Conservation (phyloP, 2,113 vertebrate species). For the Himantopus leucocephalus region DNA sequence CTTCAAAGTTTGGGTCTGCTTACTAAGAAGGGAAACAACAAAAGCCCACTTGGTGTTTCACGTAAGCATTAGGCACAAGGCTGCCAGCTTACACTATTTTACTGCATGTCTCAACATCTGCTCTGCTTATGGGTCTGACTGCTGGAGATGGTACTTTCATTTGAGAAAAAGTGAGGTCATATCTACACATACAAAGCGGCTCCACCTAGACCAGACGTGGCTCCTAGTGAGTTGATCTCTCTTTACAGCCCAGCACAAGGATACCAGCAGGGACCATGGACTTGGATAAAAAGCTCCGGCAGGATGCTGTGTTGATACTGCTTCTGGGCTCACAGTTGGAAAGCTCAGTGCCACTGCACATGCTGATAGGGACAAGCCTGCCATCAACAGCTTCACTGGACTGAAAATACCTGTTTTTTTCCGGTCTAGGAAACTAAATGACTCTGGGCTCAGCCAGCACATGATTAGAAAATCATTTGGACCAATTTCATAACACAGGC, state of each 20-base stretch:
- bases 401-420: neutral
- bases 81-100: neutral
- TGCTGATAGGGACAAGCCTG: neutral
- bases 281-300: fast-evolving
- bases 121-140: neutral
- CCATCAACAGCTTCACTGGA: neutral
- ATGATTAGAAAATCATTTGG: neutral
- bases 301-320: neutral
- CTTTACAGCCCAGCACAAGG: neutral
- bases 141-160: neutral
- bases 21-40: neutral
- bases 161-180: neutral
- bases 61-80: neutral
- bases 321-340: neutral
- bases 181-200: neutral
- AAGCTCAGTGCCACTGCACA: neutral
- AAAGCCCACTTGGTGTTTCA: neutral
- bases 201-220: no score
- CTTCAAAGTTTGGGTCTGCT: neutral
- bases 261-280: fast-evolving
- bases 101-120: neutral
- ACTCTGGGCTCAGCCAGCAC: neutral
- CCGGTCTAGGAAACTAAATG: neutral
- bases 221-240: neutral
- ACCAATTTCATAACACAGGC: neutral